These are phyloP conservation scores for Actenoides hombroni DNA, from an alignment of 2,113 vertebrate genomes.

Conservation along the genomic window DNA sequence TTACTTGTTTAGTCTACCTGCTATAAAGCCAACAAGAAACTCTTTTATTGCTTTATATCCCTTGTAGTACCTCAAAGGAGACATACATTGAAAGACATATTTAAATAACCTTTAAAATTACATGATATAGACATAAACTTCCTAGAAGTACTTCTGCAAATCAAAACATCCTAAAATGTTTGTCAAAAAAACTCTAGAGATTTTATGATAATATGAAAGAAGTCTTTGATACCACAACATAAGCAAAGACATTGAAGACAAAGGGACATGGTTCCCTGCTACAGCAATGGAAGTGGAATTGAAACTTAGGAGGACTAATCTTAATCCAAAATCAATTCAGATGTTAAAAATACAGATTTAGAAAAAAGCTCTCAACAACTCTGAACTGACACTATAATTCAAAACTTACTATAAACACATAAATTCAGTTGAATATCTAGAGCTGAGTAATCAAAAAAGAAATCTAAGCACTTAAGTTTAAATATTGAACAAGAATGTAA, in stretches of 20 bases:
- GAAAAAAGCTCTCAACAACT: not conserved
- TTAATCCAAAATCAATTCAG: not conserved
- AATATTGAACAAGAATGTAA: not conserved
- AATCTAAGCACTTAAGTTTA: not conserved
- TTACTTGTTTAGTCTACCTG: not conserved
- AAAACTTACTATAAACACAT: not conserved
- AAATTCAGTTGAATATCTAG: not conserved
- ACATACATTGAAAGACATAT: not conserved
- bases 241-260: not conserved
- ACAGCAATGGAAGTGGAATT: not conserved
- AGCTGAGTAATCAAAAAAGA: not conserved
- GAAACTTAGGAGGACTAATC: not conserved
- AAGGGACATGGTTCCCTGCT: not conserved
- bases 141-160: not conserved
- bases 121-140: not conserved
- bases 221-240: not conserved
- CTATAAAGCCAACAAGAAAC: not conserved
- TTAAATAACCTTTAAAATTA: not conserved
- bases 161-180: not conserved
- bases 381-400: not conserved
- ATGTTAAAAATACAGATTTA: not conserved
- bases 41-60: not conserved
- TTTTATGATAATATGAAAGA: not conserved
- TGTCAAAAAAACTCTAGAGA: fast-evolving
- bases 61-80: not conserved